phyloP scores from a whole-genome alignment of 2,113 vertebrate genomes.

The Rhinolophus ferrumequinum region DNA sequence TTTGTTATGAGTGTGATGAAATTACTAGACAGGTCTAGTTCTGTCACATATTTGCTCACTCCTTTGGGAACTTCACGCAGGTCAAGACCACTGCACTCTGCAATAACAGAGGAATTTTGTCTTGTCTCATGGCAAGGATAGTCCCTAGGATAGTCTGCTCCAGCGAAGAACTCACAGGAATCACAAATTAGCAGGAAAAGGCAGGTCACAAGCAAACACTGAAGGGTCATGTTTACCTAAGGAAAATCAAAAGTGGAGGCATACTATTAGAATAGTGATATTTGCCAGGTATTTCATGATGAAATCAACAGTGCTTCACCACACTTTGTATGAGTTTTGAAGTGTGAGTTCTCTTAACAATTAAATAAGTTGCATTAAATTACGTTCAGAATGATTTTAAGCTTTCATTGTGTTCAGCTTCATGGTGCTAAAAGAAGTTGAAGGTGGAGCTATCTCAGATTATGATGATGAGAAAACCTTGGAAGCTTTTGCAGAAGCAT shows the following conservation, averaged over 20 bases:
- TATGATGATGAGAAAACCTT: not conserved
- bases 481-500: not conserved
- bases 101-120: conserved; percentile 50
- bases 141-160: conserved; percentile 60
- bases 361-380: not conserved
- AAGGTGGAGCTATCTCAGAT: not conserved
- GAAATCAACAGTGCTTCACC: not conserved
- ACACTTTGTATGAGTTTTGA: not conserved
- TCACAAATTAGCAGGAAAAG: conserved; percentile 59
- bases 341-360: not conserved
- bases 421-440: not conserved
- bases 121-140: conserved; percentile 83
- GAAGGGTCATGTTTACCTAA: conserved; percentile 68
- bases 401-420: not conserved
- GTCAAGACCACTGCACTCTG: conserved; percentile 79
- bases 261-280: not conserved
- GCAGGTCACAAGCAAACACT: not conserved
- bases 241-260: conserved; percentile 25
- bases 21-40: conserved; percentile 85
- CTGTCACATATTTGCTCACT: conserved; percentile 72
- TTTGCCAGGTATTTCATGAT: not conserved
- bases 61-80: conserved; percentile 82
- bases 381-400: not conserved
- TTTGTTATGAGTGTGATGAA: conserved; percentile 78
- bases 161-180: conserved; percentile 31